phyloP scores from a whole-genome alignment of 2,113 vertebrate species.

The Bettongia penicillata region DNA sequence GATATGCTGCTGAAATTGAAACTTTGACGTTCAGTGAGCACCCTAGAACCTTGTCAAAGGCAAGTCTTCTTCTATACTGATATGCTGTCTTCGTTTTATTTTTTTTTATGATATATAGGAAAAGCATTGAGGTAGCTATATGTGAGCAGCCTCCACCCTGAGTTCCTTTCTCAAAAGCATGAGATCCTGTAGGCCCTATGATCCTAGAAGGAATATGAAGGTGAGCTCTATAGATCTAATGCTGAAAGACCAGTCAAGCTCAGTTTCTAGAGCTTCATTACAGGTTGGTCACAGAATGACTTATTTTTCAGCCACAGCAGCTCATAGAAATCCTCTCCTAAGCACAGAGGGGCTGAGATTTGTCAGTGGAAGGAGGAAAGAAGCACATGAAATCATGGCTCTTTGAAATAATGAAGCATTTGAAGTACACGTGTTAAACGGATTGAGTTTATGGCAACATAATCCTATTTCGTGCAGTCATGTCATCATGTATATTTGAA shows the following conservation, averaged over 20 bases:
- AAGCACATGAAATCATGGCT: not conserved
- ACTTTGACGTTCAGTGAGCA: constrained; percentile 23
- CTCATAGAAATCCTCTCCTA: not conserved
- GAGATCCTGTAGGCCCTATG: not conserved
- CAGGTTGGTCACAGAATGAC: not conserved
- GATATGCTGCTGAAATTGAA: not conserved
- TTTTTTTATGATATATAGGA: not conserved
- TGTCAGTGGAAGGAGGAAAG: not conserved
- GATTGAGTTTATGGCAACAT: not conserved
- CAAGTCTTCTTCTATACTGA: not conserved
- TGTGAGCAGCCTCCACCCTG: not conserved
- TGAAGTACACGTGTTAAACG: not conserved
- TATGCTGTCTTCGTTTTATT: not conserved
- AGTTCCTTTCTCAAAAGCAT: not conserved
- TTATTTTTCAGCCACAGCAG: not conserved
- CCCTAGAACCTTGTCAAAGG: constrained; percentile 24
- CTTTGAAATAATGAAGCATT: not conserved
- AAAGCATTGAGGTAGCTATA: not conserved
- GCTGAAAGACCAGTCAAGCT: no score
- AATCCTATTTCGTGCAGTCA: not conserved
- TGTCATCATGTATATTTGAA: no score
- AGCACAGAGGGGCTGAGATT: not conserved
- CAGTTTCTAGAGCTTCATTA: not conserved
- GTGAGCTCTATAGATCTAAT: not conserved
- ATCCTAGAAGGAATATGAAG: not conserved